Percentiles rank a stretch among this genome's conserved stretches.
Conservation (phyloP, 2,797 vertebrate genomes). For the Uromys caudimaculatus region DNA sequence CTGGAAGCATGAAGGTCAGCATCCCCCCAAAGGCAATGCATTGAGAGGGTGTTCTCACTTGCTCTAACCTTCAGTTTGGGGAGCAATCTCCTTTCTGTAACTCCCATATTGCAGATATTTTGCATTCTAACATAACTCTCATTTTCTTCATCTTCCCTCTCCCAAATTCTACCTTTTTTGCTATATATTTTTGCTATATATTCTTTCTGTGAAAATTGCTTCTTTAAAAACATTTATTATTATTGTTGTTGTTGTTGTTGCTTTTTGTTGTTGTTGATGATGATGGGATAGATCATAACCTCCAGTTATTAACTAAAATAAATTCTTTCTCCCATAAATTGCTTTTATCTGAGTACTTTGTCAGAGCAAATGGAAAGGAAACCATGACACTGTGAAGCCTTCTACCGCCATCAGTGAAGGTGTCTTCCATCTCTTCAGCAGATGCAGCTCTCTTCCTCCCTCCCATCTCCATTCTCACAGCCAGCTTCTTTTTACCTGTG, state of each 20-base stretch:
- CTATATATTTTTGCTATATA: not conserved
- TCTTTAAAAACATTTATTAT: not conserved
- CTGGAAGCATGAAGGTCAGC: not conserved
- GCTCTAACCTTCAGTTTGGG: not conserved
- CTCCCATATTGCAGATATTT: no score
- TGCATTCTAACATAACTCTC: not conserved
- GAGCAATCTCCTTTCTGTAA: not conserved
- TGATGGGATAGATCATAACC: not conserved
- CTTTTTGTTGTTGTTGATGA: not conserved
- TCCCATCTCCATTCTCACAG: not conserved
- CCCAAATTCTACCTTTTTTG: not conserved
- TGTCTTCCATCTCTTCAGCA: fast-evolving
- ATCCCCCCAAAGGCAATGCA: fast-evolving
- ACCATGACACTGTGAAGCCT: not conserved
- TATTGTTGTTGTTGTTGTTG: not conserved
- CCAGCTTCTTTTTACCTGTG: not conserved
- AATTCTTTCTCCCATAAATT: not conserved
- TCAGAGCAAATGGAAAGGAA: not conserved
- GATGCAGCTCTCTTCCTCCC: not conserved
- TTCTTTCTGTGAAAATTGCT: not conserved
- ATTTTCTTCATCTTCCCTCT: not conserved
- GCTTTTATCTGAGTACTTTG: not conserved
- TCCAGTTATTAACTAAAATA: not conserved
- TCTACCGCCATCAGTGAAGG: not conserved
- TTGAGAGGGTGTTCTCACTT: fast-evolving